Base-by-base conservation (phyloP, 2,888 invertebrate genomes). In the Amphipoea lucens region DNA sequence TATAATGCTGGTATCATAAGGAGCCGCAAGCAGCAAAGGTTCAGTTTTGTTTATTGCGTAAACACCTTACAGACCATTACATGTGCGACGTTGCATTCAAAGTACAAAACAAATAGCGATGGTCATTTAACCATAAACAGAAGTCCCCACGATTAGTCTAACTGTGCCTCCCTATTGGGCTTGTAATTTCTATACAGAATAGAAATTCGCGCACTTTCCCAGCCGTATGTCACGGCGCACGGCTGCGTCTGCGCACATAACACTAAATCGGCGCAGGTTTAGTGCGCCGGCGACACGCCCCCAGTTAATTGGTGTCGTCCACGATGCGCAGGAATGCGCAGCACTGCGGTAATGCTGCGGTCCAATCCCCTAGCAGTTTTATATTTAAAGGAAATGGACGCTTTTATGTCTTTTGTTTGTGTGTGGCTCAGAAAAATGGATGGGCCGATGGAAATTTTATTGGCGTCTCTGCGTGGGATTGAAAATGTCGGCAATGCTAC, bases 241-340 rank as follows among this genome's bases (percentile, higher is more conserved):
- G 82, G 84, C 79, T 85, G 86, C 90, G 82, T 81, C 70, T 79
- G 87, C 88, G 91, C 90, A 90, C 92, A 93, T 93, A 93, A 92
- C 90, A 91, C 90, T 92, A 94, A 94, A 92, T 91, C 92, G 90
- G 84, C 87, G 90, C 87, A 85, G 85, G 89, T 87, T 88, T 87
- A 89, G 91, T 91, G 91, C 91, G 86, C 87, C 87, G 88, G 90
- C 91, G 90, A 90, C 92, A 92, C 93, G 91, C 92, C 93, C 91
- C 77, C 84, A 79, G 93, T 91, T 95, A 94, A 95, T 95, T 94
- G 93, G 92, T 93, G 92, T 91, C 93, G 89, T 91, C 88, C 86
- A 84, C 84, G 82, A 80, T 87, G 86, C 83, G 67, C 86, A 74
- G 69, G 85, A 84, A 68, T 89, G 85, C 79, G 68, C 85, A 68